A percentile compares a stretch with the other conserved stretches of the same genome.
Evolutionary conservation across 2,113 vertebrate species (phyloP).

Genomic region (Triplophysa dalaica): DNA sequence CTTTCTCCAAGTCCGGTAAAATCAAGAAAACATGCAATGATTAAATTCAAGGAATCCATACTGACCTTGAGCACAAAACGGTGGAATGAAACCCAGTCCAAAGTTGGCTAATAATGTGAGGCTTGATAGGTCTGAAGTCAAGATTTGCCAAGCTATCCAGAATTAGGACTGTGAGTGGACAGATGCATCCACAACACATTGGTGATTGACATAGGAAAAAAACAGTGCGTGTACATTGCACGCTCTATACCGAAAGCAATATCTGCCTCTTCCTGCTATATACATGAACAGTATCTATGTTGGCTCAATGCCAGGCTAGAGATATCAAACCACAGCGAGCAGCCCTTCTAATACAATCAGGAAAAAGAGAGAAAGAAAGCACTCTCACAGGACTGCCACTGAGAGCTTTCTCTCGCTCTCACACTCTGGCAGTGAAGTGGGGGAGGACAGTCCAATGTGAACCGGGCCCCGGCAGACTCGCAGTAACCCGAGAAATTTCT

Average conservation of each 20-base stretch:
- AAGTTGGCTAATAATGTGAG: neutral
- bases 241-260: constrained; percentile 44
- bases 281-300: constrained; percentile 50
- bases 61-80: constrained; percentile 9
- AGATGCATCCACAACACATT: neutral
- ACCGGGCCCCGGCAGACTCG: constrained; percentile 56
- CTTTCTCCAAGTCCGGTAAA: neutral
- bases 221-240: neutral
- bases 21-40: constrained; percentile 2
- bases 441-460: constrained; percentile 8
- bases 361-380: constrained; percentile 56
- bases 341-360: constrained; percentile 72
- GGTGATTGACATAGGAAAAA: constrained; percentile 17
- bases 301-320: constrained; percentile 78
- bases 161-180: neutral
- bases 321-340: constrained; percentile 77
- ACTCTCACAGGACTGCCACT: constrained; percentile 56
- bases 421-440: neutral
- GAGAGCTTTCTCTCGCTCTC: neutral
- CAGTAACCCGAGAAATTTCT: constrained; percentile 73
- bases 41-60: neutral
- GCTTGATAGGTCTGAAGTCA: neutral
- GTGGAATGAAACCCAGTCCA: constrained; percentile 10
- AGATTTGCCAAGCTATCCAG: neutral
- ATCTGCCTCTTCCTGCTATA: constrained; percentile 30